A percentile compares a stretch with the other conserved stretches of the same genome.
Evolutionary conservation across 37 sponge, comb jelly and placozoan species (phyloP).

Genomic region (Ianthella basta): DNA sequence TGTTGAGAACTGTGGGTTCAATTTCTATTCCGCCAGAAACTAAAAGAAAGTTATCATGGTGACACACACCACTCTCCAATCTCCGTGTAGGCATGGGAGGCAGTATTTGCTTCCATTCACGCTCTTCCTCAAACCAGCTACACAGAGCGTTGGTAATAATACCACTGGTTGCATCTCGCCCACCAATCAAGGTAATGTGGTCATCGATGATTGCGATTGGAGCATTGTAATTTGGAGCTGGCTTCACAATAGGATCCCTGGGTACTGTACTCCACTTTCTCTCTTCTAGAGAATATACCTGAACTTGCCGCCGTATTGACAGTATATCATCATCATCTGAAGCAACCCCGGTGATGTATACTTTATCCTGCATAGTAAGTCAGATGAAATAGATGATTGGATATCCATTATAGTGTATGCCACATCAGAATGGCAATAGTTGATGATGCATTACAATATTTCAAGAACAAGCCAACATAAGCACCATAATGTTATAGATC

Average conservation of each 20-base stretch:
- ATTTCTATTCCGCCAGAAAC: background rate
- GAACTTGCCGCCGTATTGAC: too few species aligned
- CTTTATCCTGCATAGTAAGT: too few species aligned
- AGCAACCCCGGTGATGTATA: too few species aligned
- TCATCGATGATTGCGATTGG: background rate
- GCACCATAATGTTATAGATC: too few species aligned
- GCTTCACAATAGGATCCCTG: background rate
- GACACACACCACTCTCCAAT: background rate
- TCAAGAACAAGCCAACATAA: too few species aligned
- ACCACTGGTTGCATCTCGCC: background rate
- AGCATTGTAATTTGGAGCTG: background rate
- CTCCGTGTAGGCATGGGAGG: background rate
- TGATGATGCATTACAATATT: too few species aligned
- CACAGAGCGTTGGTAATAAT: background rate
- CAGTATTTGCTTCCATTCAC: background rate
- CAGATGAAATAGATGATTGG: too few species aligned
- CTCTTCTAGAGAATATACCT: too few species aligned
- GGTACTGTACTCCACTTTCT: background rate
- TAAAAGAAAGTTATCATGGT: background rate
- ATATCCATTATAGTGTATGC: too few species aligned
- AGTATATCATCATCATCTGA: too few species aligned
- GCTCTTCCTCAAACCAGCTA: background rate
- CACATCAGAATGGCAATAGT: too few species aligned
- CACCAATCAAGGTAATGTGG: conserved; percentile 14
- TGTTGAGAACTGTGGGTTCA: background rate